These are phyloP conservation scores for Phrynosoma blainvillii DNA, from an alignment of 2,113 vertebrate genomes.

Conservation along the genomic window DNA sequence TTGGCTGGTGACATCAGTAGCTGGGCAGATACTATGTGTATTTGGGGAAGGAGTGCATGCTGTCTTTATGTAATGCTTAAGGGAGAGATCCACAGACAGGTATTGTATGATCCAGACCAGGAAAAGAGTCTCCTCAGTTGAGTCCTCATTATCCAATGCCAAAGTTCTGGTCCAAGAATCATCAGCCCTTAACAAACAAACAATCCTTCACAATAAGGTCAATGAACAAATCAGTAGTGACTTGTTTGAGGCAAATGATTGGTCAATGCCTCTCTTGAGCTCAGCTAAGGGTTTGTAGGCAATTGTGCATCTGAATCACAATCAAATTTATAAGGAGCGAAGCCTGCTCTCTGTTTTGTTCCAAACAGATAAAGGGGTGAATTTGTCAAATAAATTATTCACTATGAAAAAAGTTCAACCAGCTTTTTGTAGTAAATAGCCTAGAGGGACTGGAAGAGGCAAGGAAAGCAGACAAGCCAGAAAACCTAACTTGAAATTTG, in stretches of 20 bases:
- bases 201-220: neutral
- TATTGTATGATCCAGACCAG: neutral
- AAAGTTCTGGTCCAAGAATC: neutral
- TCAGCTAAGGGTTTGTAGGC: neutral
- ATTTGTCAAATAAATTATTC: constrained; percentile 44
- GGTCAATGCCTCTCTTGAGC: neutral
- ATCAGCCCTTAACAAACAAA: constrained; percentile 5
- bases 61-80: neutral
- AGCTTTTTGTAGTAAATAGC: constrained; percentile 34
- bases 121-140: neutral
- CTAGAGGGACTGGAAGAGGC: constrained; percentile 21
- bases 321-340: constrained; percentile 20
- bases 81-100: neutral
- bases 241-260: constrained; percentile 10
- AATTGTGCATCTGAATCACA: constrained; percentile 13
- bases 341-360: constrained; percentile 25
- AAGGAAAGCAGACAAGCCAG: constrained; percentile 8
- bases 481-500: constrained; percentile 31
- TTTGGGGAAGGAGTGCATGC: neutral
- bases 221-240: neutral
- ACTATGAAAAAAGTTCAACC: constrained; percentile 10
- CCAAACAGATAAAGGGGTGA: constrained; percentile 31
- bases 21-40: neutral
- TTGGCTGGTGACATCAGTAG: neutral
- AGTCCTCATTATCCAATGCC: neutral